These are phyloP conservation scores for Yponomeuta cagnagella DNA, from an alignment of 2,888 invertebrate genomes.

Conservation along the genomic window DNA sequence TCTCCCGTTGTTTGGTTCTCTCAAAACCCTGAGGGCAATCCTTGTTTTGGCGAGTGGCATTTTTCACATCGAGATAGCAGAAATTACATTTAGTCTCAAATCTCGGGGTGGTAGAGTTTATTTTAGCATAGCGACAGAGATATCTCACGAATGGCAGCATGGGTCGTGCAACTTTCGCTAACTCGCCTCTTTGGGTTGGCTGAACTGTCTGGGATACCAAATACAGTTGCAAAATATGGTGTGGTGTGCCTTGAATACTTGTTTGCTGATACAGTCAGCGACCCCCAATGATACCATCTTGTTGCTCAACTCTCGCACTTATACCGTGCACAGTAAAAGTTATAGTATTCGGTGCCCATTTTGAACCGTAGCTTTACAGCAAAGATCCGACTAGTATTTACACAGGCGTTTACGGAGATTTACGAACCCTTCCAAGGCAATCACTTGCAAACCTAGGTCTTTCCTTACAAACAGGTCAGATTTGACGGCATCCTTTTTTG, in stretches of 20 bases:
- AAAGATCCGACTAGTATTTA: no score
- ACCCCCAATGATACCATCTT: no score
- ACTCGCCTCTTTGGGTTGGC: conserved; percentile 3
- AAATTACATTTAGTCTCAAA: neutral
- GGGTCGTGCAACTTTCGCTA: conserved; percentile 9
- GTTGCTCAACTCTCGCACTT: no score
- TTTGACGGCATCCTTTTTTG: no score
- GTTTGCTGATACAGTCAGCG: neutral
- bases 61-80: neutral
- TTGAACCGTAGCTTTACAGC: no score
- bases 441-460: no score
- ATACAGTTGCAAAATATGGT: conserved; percentile 11
- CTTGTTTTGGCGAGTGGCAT: neutral
- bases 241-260: conserved; percentile 1
- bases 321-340: no score
- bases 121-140: neutral
- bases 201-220: conserved; percentile 4
- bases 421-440: no score
- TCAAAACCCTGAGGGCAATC: neutral
- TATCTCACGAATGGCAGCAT: neutral
- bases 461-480: no score
- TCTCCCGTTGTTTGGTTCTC: neutral
- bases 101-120: neutral
- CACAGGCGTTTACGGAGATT: no score
- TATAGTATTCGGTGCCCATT: no score